Conservation (phyloP, 2,797 vertebrate species). For the Pogonophryne albipinna region DNA sequence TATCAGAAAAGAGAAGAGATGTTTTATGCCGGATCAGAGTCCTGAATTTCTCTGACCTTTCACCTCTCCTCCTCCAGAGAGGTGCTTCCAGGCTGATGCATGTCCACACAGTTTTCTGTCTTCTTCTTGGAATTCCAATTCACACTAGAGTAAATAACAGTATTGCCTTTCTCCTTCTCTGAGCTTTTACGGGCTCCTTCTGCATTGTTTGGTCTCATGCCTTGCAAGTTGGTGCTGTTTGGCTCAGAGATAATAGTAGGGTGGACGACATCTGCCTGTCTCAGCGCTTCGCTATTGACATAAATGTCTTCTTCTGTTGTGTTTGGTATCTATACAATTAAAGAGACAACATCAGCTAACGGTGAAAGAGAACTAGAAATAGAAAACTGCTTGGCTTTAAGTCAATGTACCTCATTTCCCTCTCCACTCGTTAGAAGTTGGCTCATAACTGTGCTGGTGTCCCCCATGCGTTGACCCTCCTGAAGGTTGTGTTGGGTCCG, state of each 20-base stretch:
- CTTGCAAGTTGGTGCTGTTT: not conserved
- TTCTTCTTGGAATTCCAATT: slow-evolving; percentile 6
- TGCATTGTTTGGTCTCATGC: not conserved
- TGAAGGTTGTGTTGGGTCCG: not conserved
- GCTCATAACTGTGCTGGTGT: slow-evolving; percentile 1
- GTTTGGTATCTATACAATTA: slow-evolving; percentile 23
- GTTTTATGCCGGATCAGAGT: too few relatives aligned
- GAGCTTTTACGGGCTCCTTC: not conserved
- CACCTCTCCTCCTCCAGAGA: slow-evolving; percentile 31
- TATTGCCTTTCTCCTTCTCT: not conserved
- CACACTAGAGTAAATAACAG: slow-evolving; percentile 30
- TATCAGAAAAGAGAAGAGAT: too few relatives aligned
- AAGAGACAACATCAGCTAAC: not conserved
- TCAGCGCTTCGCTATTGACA: not conserved
- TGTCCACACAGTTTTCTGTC: not conserved
- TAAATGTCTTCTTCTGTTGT: slow-evolving; percentile 27
- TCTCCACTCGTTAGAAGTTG: slow-evolving; percentile 3
- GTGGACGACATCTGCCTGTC: not conserved
- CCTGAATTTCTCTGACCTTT: not conserved
- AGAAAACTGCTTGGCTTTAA: not conserved
- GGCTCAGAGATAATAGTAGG: not conserved
- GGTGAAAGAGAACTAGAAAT: not conserved
- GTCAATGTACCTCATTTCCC: slow-evolving; percentile 41
- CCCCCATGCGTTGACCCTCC: not conserved
- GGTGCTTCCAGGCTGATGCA: not conserved